Conservation (phyloP, 2,113 vertebrate species). For the Hippoglossus stenolepis region DNA sequence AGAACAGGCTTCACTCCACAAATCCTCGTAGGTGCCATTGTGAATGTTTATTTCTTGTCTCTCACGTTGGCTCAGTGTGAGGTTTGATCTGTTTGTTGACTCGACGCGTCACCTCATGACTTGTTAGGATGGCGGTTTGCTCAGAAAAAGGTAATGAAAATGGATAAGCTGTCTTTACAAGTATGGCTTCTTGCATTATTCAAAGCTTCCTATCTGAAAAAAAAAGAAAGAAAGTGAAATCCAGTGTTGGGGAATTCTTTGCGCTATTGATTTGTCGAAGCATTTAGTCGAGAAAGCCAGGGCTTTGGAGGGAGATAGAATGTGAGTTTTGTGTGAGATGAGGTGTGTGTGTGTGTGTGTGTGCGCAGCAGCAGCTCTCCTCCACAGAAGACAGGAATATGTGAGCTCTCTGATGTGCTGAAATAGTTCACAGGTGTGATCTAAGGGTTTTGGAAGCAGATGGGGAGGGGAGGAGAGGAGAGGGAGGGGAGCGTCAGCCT, state of each 20-base stretch:
- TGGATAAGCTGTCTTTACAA: slow-evolving; percentile 58
- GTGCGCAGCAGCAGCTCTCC: slow-evolving; percentile 18
- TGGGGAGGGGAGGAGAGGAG: slow-evolving; percentile 3
- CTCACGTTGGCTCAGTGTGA: slow-evolving; percentile 37
- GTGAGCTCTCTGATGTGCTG: slow-evolving; percentile 68
- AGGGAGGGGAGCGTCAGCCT: slow-evolving; percentile 42
- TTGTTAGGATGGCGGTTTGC: slow-evolving; percentile 38
- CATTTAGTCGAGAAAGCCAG: slow-evolving; percentile 58
- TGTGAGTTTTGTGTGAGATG: slow-evolving; percentile 48
- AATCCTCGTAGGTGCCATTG: slow-evolving; percentile 21
- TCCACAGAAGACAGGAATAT: slow-evolving; percentile 50
- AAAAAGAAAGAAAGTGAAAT: slow-evolving; percentile 41
- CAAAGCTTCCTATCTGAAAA: slow-evolving; percentile 40
- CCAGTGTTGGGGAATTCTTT: slow-evolving; percentile 53
- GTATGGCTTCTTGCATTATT: slow-evolving; percentile 67
- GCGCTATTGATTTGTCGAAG: slow-evolving; percentile 68
- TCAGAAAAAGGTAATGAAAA: slow-evolving; percentile 58
- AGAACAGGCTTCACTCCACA: slow-evolving; percentile 16
- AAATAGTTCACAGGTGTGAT: slow-evolving; percentile 83
- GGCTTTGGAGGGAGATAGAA: slow-evolving; percentile 49
- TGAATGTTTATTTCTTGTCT: slow-evolving; percentile 38
- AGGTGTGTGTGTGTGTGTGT: slow-evolving; percentile 28
- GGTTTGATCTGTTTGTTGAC: slow-evolving; percentile 51
- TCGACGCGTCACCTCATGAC: slow-evolving; percentile 36
- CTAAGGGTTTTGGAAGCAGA: slow-evolving; percentile 69